Conservation (phyloP, 2,888 invertebrate genomes). For the Cerceris ruficornis region DNA sequence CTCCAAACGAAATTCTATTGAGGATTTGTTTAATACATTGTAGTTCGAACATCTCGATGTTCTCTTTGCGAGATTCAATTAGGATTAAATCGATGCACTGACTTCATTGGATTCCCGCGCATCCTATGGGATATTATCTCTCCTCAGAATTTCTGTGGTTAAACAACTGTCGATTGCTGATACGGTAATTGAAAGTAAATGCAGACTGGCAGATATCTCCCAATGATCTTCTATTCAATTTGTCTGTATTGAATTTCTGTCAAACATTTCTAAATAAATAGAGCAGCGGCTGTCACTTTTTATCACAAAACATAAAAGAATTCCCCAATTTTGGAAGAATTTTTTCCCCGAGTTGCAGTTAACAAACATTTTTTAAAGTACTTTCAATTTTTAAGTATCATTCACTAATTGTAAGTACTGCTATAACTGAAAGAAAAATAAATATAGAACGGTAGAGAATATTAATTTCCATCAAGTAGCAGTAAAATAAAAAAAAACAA, state of each 20-base stretch:
- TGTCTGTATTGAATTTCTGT: background rate
- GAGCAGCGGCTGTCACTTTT: too few species aligned
- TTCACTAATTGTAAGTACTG: too few species aligned
- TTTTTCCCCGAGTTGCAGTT: too few species aligned
- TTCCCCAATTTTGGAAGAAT: too few species aligned
- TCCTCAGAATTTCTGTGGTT: background rate
- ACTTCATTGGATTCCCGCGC: conserved; percentile 3
- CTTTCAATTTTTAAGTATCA: too few species aligned
- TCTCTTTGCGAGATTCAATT: conserved; percentile 19
- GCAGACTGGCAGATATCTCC: background rate
- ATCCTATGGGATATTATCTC: conserved; percentile 9
- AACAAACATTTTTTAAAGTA: too few species aligned
- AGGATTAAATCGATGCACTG: conserved; percentile 9
- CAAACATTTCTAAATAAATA: background rate
- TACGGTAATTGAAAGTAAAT: background rate
- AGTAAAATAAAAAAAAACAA: too few species aligned
- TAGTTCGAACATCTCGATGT: conserved; percentile 8
- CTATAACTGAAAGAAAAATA: too few species aligned
- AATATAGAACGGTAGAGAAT: too few species aligned
- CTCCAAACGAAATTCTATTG: background rate
- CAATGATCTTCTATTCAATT: background rate
- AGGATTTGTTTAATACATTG: background rate
- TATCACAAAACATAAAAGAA: too few species aligned
- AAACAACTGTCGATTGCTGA: conserved; percentile 12
- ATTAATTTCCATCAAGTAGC: too few species aligned